Base-by-base conservation (phyloP, 1,140 invertebrate genomes). In the Aphidius ervi region DNA sequence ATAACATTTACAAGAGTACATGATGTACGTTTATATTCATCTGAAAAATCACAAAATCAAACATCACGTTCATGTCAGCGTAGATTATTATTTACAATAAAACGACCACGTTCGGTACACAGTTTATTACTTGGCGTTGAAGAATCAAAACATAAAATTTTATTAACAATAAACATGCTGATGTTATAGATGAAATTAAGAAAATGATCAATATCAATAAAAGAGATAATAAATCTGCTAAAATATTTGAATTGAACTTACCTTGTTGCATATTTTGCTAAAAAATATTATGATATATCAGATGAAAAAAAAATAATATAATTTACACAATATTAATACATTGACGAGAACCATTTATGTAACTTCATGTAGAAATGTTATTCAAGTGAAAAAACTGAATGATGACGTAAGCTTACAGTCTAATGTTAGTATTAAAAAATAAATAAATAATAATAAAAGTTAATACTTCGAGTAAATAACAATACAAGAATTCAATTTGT, bases 51-150 rank as follows among this genome's bases (percentile, higher is more conserved):
- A 8, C 69, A 76, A 37, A 87, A 90, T 65, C 92, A 92, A 73
- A 90, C 89, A 0, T 86, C 87, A 0, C 70, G 81, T 52, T 87
- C 89, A 1, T 89, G 87, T 73, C 84, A 87, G 60, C 74, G 89
- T 6, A 75, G 89, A 20, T 73, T 88, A 3, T 68, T 82, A 6
- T 87, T 86, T 65, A 84, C 88, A 76, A 70, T 87, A 70, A 85
- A 85, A 65, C 84, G 85, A 58, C 74, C 80, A 0, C 73, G 79
- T 5, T 86, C 85, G 0, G 68, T 75, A 6, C 78, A 83, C 31
- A 86, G 83, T 65, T 80, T 88, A 0, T 68, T 78, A n/a, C 68
- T 87, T 2, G 85, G 81, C 45, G 68, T 87, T 3, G 82, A 85
- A 63, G 87, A 88, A 68, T 76, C 86, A 9, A 78, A 81, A 23